phyloP scores from a whole-genome alignment of 35 echinoderm and acorn worm genomes.

The Nesometra sesokonis region DNA sequence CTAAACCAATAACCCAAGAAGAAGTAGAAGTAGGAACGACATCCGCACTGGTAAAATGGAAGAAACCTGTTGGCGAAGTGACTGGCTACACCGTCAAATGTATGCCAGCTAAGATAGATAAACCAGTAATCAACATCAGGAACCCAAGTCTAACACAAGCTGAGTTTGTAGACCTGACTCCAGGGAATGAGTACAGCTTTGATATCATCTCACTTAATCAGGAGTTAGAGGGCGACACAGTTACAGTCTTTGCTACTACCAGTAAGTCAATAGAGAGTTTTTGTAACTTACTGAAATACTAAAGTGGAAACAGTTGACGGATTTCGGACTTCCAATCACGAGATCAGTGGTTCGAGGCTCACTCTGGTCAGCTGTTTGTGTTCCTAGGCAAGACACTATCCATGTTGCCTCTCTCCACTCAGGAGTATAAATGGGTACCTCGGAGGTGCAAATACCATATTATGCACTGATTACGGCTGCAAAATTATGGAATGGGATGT shows the following conservation, averaged over 20 bases:
- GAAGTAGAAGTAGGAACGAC: conserved; percentile 36
- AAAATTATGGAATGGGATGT: too few relatives aligned
- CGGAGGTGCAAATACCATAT: too few relatives aligned
- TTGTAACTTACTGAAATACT: background rate
- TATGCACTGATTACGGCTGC: too few relatives aligned
- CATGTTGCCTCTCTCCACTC: too few relatives aligned
- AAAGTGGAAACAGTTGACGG: too few relatives aligned
- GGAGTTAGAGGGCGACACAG: conserved; percentile 43
- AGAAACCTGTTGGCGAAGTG: conserved; percentile 25
- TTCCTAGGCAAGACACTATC: too few relatives aligned
- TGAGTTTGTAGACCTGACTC: conserved; percentile 38
- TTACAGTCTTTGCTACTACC: conserved; percentile 51
- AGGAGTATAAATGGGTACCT: too few relatives aligned
- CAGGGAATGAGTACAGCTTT: conserved; percentile 67
- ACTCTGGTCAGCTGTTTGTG: too few relatives aligned
- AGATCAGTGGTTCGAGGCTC: too few relatives aligned
- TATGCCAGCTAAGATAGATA: conserved; percentile 56
- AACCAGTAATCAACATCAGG: conserved; percentile 49
- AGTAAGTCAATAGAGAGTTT: conserved; percentile 28
- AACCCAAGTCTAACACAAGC: conserved; percentile 51
- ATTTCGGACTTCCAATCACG: too few relatives aligned
- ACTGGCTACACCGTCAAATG: conserved; percentile 70
- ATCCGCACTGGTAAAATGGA: conserved; percentile 57
- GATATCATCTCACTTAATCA: conserved; percentile 46
- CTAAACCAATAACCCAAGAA: conserved; percentile 47